Conservation (phyloP, 2,888 invertebrate genomes). For the Ennomos quercinarius region DNA sequence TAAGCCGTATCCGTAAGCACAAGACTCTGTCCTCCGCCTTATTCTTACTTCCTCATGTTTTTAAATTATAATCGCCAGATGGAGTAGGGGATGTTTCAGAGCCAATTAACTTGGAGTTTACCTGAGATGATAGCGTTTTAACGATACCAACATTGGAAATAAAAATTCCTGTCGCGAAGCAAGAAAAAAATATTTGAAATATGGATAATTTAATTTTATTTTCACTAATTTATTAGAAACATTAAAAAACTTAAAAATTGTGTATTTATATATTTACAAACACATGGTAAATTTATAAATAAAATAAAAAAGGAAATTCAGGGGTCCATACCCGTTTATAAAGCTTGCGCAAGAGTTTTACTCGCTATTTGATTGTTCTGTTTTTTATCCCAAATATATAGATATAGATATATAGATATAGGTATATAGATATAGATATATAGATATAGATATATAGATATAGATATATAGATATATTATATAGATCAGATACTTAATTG, state of each 20-base stretch:
- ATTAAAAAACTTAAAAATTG: neutral
- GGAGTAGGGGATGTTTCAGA: constrained; percentile 57
- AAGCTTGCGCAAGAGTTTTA: too few relatives aligned
- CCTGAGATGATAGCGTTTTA: constrained; percentile 37
- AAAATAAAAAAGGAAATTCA: neutral
- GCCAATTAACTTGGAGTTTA: constrained; percentile 57
- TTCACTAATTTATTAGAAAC: too few relatives aligned
- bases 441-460: too few relatives aligned
- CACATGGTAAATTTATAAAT: neutral
- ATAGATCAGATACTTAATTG: neutral
- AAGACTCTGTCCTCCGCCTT: constrained; percentile 58
- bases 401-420: too few relatives aligned
- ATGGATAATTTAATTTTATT: too few relatives aligned
- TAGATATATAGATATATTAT: too few relatives aligned
- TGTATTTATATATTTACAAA: neutral
- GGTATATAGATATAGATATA: too few relatives aligned
- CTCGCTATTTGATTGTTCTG: neutral
- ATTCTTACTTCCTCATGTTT: constrained; percentile 75
- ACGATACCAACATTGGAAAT: neutral
- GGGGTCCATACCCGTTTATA: too few relatives aligned
- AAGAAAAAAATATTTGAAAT: too few relatives aligned
- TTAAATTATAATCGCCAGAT: constrained; percentile 77
- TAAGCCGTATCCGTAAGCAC: constrained; percentile 73
- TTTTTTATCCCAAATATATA: too few relatives aligned
- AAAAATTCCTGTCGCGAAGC: too few relatives aligned